Evolutionary conservation across 2,888 invertebrate species (phyloP).

Genomic region (Athalia cordata): DNA sequence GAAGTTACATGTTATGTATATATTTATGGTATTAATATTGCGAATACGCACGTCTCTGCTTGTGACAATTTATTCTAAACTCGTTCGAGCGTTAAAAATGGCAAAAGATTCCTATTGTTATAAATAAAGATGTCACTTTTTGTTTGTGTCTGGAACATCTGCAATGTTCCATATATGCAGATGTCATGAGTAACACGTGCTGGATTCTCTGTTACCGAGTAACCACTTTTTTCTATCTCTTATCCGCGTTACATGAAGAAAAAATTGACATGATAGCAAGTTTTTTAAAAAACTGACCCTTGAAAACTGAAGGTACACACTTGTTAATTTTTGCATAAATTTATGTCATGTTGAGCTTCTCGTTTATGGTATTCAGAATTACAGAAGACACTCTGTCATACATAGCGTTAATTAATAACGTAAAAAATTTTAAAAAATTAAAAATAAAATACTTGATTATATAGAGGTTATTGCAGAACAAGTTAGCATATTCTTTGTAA

Average conservation of each 20-base stretch:
- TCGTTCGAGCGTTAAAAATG: constrained; percentile 11
- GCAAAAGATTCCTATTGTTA: constrained; percentile 20
- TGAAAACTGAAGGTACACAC: not conserved
- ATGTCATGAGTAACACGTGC: constrained; percentile 9
- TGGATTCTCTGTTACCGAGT: constrained; percentile 6
- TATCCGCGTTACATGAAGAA: not conserved
- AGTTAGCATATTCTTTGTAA: too few relatives aligned
- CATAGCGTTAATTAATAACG: too few relatives aligned
- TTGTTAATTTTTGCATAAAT: not conserved
- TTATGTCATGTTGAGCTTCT: too few relatives aligned
- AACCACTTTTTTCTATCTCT: constrained; percentile 2
- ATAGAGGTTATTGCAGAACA: too few relatives aligned
- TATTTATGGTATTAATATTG: constrained; percentile 35
- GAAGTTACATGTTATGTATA: constrained; percentile 42
- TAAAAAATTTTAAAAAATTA: too few relatives aligned
- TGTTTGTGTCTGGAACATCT: constrained; percentile 1
- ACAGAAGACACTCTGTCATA: too few relatives aligned
- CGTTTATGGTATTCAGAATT: too few relatives aligned
- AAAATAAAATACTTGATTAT: too few relatives aligned
- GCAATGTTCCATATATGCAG: constrained; percentile 1
- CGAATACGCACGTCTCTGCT: constrained; percentile 8
- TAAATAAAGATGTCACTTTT: constrained; percentile 13
- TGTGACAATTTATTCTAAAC: constrained; percentile 13
- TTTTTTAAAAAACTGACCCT: constrained; percentile 20
- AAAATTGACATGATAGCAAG: not conserved